Percentiles rank a stretch among this genome's conserved stretches.
These are phyloP conservation scores for Coregonus sp. DNA, from an alignment of 2,797 vertebrate genomes.

Conservation along the genomic window DNA sequence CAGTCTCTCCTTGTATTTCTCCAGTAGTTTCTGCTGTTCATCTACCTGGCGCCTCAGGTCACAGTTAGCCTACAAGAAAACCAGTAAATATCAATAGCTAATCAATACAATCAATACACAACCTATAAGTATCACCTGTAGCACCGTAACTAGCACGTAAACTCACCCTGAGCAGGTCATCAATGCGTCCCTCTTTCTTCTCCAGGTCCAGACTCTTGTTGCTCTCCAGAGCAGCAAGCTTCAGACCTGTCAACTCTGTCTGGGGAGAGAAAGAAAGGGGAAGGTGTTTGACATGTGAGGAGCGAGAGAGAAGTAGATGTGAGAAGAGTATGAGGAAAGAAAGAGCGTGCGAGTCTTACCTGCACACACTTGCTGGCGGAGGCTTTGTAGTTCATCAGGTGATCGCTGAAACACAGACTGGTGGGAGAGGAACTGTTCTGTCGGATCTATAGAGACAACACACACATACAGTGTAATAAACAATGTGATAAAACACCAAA, in stretches of 20 bases:
- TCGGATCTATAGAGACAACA: slow-evolving; percentile 77
- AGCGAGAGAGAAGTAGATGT: not conserved
- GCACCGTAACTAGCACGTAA: not conserved
- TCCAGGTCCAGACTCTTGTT: slow-evolving; percentile 99
- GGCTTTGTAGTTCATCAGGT: slow-evolving; percentile 87
- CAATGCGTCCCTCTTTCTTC: slow-evolving; percentile 98
- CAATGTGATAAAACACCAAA: not conserved
- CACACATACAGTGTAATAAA: not conserved
- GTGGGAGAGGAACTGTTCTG: slow-evolving; percentile 98
- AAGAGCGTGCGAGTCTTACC: slow-evolving; percentile 69
- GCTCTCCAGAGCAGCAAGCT: slow-evolving; percentile 97
- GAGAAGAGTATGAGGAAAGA: not conserved
- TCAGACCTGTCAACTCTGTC: slow-evolving; percentile 97
- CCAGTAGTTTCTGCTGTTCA: slow-evolving; percentile 97
- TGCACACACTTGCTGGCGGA: slow-evolving; percentile 92
- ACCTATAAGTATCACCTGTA: not conserved
- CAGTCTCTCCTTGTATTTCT: slow-evolving; percentile 97
- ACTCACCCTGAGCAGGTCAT: slow-evolving; percentile 98
- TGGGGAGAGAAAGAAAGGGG: slow-evolving; percentile 49
- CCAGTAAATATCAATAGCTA: not conserved
- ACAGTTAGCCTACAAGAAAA: slow-evolving; percentile 87
- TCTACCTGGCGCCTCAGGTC: slow-evolving; percentile 97
- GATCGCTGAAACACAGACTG: slow-evolving; percentile 91
- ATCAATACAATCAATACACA: not conserved
- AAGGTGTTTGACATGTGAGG: not conserved